These are phyloP conservation scores for Acanthopagrus latus DNA, from an alignment of 2,797 vertebrate genomes.

Conservation along the genomic window DNA sequence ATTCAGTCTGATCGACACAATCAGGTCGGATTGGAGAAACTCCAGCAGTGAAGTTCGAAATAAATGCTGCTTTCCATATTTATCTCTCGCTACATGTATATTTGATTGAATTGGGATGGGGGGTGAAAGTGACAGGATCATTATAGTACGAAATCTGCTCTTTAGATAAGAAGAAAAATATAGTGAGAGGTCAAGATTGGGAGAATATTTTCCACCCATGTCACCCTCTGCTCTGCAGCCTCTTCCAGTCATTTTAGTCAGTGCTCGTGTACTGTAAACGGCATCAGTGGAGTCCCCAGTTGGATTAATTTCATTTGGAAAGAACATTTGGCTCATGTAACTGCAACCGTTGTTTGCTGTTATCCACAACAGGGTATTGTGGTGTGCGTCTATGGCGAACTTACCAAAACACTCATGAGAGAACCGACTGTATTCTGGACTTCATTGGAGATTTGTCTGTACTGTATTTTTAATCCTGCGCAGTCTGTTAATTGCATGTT, in stretches of 20 bases:
- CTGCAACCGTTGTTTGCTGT: conserved; percentile 26
- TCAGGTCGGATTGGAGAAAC: too few species aligned
- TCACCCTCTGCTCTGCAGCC: conserved; percentile 2
- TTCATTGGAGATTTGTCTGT: neutral
- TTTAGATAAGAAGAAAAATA: neutral
- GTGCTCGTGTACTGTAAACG: conserved; percentile 10
- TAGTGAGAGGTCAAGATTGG: neutral
- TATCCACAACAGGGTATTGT: neutral
- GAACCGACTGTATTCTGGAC: neutral
- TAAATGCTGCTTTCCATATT: neutral
- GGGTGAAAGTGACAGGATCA: neutral
- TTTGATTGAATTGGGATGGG: neutral
- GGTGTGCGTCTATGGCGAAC: neutral
- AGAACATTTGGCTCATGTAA: conserved; percentile 39
- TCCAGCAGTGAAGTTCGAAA: too few species aligned
- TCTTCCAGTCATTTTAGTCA: conserved; percentile 19
- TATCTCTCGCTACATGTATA: neutral
- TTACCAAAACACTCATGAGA: neutral
- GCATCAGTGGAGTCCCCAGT: conserved; percentile 33
- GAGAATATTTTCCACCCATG: conserved; percentile 14
- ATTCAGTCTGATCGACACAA: too few species aligned
- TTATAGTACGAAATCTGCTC: neutral
- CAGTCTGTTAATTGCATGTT: conserved; percentile 13
- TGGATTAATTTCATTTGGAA: conserved; percentile 56
- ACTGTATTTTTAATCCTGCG: conserved; percentile 6